Evolutionary conservation across 1,140 invertebrate species (phyloP).

Genomic region (Phthorimaea operculella): DNA sequence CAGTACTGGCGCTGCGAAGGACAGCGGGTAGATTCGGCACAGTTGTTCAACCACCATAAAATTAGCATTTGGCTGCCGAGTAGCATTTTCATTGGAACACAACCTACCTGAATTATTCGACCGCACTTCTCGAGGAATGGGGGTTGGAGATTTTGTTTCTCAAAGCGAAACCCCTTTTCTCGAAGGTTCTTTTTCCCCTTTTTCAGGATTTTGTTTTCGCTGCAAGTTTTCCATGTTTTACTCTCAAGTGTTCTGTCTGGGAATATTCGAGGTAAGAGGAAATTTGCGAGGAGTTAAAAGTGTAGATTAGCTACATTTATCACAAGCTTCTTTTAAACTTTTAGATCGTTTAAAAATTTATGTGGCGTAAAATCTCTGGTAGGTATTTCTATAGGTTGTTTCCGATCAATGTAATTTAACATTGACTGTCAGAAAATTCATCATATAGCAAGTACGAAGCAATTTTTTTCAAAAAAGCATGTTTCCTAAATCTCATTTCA

Average conservation of each 20-base stretch:
- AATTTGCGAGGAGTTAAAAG: too few species aligned
- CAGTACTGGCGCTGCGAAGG: slow-evolving; percentile 40
- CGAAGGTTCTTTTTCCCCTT: background rate
- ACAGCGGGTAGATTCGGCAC: slow-evolving; percentile 54
- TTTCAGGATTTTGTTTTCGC: background rate
- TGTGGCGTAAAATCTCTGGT: too few species aligned
- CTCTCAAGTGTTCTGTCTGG: background rate
- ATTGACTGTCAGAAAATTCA: too few species aligned
- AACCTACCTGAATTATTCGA: slow-evolving; percentile 58
- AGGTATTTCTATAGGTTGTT: too few species aligned
- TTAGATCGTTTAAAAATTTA: too few species aligned
- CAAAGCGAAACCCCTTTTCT: background rate
- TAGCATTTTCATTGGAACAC: slow-evolving; percentile 57
- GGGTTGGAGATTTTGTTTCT: slow-evolving; percentile 32
- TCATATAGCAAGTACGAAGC: too few species aligned
- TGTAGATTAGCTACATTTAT: too few species aligned
- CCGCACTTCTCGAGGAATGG: slow-evolving; percentile 42
- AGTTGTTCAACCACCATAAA: slow-evolving; percentile 69
- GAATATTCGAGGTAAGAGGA: too few species aligned
- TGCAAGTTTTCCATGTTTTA: background rate
- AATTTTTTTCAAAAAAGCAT: too few species aligned
- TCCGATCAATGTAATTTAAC: too few species aligned
- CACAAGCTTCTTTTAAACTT: too few species aligned
- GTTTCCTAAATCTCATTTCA: too few species aligned
- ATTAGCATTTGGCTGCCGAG: slow-evolving; percentile 66